Conservation (phyloP, 2,888 invertebrate genomes). For the Xanthia icteritia region DNA sequence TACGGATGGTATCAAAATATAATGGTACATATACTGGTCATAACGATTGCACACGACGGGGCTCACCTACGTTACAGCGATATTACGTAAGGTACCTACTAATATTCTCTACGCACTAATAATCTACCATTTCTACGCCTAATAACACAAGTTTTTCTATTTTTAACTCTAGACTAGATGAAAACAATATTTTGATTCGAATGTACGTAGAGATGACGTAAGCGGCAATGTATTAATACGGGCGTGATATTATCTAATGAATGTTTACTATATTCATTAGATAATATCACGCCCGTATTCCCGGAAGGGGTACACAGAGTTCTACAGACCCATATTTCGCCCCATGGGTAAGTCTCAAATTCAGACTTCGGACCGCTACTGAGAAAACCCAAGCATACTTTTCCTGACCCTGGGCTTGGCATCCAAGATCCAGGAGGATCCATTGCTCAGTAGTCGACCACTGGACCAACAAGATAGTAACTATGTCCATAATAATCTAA, state of each 20-base stretch:
- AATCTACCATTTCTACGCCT: background rate
- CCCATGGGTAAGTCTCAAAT: background rate
- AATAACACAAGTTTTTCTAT: background rate
- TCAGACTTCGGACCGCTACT: too few relatives aligned
- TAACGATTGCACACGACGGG: too few relatives aligned
- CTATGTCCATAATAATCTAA: background rate
- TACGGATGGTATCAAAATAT: too few relatives aligned
- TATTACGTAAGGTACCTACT: too few relatives aligned
- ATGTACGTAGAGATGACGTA: background rate
- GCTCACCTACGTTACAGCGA: too few relatives aligned
- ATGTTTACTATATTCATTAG: background rate
- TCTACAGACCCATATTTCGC: background rate
- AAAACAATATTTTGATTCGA: background rate
- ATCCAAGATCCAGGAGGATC: background rate
- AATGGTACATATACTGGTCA: too few relatives aligned
- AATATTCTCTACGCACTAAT: background rate
- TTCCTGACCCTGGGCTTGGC: too few relatives aligned
- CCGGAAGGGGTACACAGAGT: background rate
- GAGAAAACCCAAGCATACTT: background rate
- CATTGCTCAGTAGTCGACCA: background rate
- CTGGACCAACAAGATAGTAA: background rate
- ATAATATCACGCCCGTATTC: background rate
- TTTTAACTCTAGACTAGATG: background rate
- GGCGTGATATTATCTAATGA: too few relatives aligned
- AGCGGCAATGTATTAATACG: slow-evolving; percentile 4